These are phyloP conservation scores for Polymixis flavicincta DNA, from an alignment of 2,888 invertebrate species.

Conservation along the genomic window DNA sequence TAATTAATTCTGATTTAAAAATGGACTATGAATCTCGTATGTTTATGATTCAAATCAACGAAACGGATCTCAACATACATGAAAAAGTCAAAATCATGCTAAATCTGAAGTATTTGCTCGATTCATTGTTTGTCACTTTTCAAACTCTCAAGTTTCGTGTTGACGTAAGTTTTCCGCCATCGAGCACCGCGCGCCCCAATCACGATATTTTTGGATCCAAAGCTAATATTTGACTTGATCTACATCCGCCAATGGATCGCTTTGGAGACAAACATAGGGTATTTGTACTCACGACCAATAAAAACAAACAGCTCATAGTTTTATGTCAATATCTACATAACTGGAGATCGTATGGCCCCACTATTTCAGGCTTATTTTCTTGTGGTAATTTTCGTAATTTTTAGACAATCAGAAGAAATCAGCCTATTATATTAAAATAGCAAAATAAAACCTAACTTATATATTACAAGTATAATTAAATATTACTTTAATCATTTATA, in stretches of 20 bases:
- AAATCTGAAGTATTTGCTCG: conserved; percentile 6
- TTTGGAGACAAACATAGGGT: conserved; percentile 21
- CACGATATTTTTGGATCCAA: conserved; percentile 11
- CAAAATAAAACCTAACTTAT: too few relatives aligned
- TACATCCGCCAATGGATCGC: conserved; percentile 52
- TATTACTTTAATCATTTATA: too few relatives aligned
- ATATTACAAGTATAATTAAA: too few relatives aligned
- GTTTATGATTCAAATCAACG: not conserved
- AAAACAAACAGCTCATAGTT: conserved; percentile 35
- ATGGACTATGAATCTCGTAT: too few relatives aligned
- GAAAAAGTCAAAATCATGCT: not conserved
- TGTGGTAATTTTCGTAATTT: not conserved
- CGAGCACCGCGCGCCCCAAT: not conserved
- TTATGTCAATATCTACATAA: conserved; percentile 23
- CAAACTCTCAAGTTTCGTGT: not conserved
- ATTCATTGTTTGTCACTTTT: conserved; percentile 5
- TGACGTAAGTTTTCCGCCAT: conserved; percentile 6
- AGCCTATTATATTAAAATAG: too few relatives aligned
- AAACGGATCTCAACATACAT: not conserved
- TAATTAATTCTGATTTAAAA: too few relatives aligned
- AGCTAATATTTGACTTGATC: conserved; percentile 50
- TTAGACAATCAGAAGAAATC: too few relatives aligned
- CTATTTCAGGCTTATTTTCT: not conserved
- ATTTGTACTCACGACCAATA: conserved; percentile 4
- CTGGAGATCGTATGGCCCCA: not conserved